Evolutionary conservation across 2,113 vertebrate genomes (phyloP), one percentile per base, ranked within the genome.

Genomic region (Passerina amoena): DNA sequence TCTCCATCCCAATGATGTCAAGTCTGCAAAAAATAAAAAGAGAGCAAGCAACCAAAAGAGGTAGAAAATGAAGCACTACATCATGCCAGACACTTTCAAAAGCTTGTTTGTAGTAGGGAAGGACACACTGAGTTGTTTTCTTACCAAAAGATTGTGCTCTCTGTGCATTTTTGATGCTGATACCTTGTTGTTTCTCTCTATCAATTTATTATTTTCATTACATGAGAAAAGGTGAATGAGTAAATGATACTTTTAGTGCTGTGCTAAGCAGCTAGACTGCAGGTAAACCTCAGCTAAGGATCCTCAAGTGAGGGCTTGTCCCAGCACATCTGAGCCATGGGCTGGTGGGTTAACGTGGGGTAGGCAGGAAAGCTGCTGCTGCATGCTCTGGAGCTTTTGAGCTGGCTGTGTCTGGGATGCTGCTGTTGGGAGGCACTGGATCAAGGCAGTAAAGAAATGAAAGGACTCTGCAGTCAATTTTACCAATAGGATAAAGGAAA

Each of bases 211-310:
- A 27, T 50, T 80, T 80, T 80, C 42, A 35, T 88, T 72, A 37
- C 14, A 27, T 42, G 25, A 64, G 21, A 12, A 80, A 42, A 80
- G 42, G 30, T 64, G 30, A 71, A 70, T 54, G 30, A 95, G 76
- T 61, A 77, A 48, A 48, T 81, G 54, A 88, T 92, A 56, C 54
- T 70, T 44, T 93, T 96, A 82, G 40, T 93, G 96, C 94, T 97
- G 83, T 91, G 45, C 75, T 97, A 92, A 96, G 54, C 47, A 76
- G 40, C 17, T 31, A 16, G 11, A 35, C 61, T 68, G 45, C 38
- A 54, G 11, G 9, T 68, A 75, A 82, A 53, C 38, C n/a, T 69
- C 38, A 71, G n/a, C 21, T 35, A 38, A 64, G 38, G 28, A 38
- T 38, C 61, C 28, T 59, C 70, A 68, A 47, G 20, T 25, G 10